phyloP scores from a whole-genome alignment of 2,113 vertebrate species.

The Scortum barcoo region DNA sequence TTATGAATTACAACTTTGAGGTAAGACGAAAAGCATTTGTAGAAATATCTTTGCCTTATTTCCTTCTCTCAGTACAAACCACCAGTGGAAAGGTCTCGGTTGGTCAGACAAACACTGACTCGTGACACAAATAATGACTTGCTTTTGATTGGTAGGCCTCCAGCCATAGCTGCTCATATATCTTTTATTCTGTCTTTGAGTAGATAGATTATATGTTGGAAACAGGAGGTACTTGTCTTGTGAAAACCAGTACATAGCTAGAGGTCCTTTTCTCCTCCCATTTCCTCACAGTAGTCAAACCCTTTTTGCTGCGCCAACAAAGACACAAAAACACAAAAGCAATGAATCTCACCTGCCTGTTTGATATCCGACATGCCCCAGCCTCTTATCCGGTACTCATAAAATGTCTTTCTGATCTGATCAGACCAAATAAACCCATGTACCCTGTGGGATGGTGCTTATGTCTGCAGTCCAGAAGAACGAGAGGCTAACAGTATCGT shows the following conservation, averaged over 20 bases:
- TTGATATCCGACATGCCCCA: constrained; percentile 57
- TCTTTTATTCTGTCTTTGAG: constrained; percentile 49
- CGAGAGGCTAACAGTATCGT: constrained; percentile 32
- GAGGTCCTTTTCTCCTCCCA: constrained; percentile 53
- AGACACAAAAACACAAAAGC: constrained; percentile 42
- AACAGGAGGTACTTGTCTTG: constrained; percentile 31
- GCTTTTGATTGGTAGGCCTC: constrained; percentile 19
- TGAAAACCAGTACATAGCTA: constrained; percentile 46
- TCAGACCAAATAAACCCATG: constrained; percentile 49
- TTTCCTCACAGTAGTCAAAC: constrained; percentile 40
- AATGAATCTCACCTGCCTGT: constrained; percentile 61
- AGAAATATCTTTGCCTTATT: neutral
- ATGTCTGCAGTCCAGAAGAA: constrained; percentile 52
- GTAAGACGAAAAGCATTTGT: neutral
- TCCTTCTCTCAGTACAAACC: neutral
- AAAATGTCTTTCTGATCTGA: constrained; percentile 64
- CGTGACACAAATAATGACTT: constrained; percentile 18
- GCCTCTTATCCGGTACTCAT: constrained; percentile 42
- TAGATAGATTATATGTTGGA: constrained; percentile 36
- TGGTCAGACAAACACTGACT: constrained; percentile 36
- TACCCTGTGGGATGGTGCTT: constrained; percentile 50
- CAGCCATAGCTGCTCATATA: constrained; percentile 21
- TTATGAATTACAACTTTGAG: neutral
- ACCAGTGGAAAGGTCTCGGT: neutral
- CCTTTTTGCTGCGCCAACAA: constrained; percentile 43